phyloP scores from a whole-genome alignment of 2,113 vertebrate species.

The Mastomys coucha region DNA sequence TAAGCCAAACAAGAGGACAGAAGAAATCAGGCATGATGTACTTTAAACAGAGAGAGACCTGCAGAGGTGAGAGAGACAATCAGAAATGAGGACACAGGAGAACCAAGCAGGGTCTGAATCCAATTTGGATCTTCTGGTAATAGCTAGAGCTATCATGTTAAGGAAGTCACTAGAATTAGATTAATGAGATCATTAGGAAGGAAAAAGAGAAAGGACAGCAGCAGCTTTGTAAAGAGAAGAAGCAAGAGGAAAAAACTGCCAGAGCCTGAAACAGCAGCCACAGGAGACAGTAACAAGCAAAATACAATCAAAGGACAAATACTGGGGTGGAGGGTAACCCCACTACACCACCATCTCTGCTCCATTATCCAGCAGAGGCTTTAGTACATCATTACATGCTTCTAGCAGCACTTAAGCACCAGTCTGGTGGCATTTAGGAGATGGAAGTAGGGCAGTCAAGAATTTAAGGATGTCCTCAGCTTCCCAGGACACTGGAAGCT shows the following conservation, averaged over 20 bases:
- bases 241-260: not conserved
- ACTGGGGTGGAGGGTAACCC: not conserved
- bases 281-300: not conserved
- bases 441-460: not conserved
- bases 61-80: not conserved
- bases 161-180: not conserved
- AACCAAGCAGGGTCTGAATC: not conserved
- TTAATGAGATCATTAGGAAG: not conserved
- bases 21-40: not conserved
- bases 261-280: not conserved
- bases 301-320: not conserved
- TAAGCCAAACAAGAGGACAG: not conserved
- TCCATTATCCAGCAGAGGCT: not conserved
- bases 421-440: not conserved
- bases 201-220: not conserved
- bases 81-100: not conserved
- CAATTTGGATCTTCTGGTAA: not conserved
- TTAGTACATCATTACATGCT: not conserved
- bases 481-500: not conserved
- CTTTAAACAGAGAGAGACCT: not conserved
- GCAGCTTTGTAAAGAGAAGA: constrained; percentile 2
- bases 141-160: not conserved
- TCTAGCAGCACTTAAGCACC: not conserved
- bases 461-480: not conserved
- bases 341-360: not conserved